Evolutionary conservation across 2,888 invertebrate genomes (phyloP), one percentile per base, ranked within the genome.

Genomic region (Drosophila monieri): DNA sequence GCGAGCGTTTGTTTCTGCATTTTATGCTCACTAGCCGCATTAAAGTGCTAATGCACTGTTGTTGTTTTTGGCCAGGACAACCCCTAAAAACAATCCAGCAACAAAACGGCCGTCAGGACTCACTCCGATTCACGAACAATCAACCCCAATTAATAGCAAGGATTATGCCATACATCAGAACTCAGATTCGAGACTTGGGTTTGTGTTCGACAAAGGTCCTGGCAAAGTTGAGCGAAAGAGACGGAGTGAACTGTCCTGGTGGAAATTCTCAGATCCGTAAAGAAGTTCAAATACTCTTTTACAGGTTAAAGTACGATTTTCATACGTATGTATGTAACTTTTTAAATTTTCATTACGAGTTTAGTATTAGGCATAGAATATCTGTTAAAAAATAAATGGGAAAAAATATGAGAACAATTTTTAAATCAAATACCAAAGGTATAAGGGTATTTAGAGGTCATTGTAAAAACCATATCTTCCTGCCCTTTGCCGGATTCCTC

Each of bases 1-100:
- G 85, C 76, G 62, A 72, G 77, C 78, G 72, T 83, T 83, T 84
- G 87, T 83, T 86, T 83, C 80, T 80, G 66, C 86, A 86, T 86
- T 83, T 86, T 75, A 76, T 84, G 83, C 85, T 79, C 83, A 84
- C 86, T 86, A 84, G 75, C 86, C 75, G 83, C 76, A 81, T 81
- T 85, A 88, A 89, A 88, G 88, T 86, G 88, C 85, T 89, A 89
- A 89, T 89, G 89, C 85, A 88, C 67, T 87, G 88, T 87, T 89
- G 89, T 89, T 89, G 80, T 89, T 89, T 73, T 88, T 80, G 76
- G 77, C 60, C 47, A 15, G 57, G 71, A 56, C 85, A 80, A 84
- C 79, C 79, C 80, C 85, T 80, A 73, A 61, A 58, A 62, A 46
- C 52, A 49, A 53, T 10, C 43, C 44, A 71, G 30, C 55, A 54